Conservation (phyloP, 1,140 invertebrate genomes). For the Drosophila ambigua region DNA sequence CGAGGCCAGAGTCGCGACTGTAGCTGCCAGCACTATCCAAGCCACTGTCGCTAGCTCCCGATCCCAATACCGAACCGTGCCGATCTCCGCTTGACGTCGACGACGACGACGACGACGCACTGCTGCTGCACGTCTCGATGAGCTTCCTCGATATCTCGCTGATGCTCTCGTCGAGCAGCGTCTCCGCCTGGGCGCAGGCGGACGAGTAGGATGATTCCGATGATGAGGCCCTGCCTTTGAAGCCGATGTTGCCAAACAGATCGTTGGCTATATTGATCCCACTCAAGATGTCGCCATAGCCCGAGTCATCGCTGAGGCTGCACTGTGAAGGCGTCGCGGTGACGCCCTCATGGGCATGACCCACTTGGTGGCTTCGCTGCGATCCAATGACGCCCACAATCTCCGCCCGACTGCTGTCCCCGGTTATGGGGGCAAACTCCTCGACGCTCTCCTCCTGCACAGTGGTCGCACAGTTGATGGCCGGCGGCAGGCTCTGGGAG, state of each 20-base stretch:
- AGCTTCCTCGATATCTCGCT: slow-evolving; percentile 83
- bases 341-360: slow-evolving; percentile 12
- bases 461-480: slow-evolving; percentile 4
- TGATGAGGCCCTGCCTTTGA: slow-evolving; percentile 29
- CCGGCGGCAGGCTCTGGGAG: slow-evolving; percentile 33
- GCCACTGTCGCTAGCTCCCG: slow-evolving; percentile 68
- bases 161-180: slow-evolving; percentile 73
- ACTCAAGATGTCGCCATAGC: slow-evolving; percentile 79
- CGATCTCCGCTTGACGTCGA: slow-evolving; percentile 29
- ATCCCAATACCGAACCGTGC: slow-evolving; percentile 41
- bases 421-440: slow-evolving; percentile 69
- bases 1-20: slow-evolving; percentile 67
- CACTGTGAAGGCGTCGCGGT: slow-evolving; percentile 49
- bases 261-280: slow-evolving; percentile 80
- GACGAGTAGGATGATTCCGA: slow-evolving; percentile 5
- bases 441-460: slow-evolving; percentile 50
- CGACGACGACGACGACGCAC: background rate
- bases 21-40: slow-evolving; percentile 79
- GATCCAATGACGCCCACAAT: slow-evolving; percentile 83
- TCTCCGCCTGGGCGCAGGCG: slow-evolving; percentile 54
- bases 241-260: slow-evolving; percentile 69
- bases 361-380: slow-evolving; percentile 55
- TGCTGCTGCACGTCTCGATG: slow-evolving; percentile 65
- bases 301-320: slow-evolving; percentile 74
- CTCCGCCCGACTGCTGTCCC: slow-evolving; percentile 69